A percentile compares a stretch with the other conserved stretches of the same genome.
Conservation (phyloP, 1,140 invertebrate genomes). For the Atta cephalotes region DNA sequence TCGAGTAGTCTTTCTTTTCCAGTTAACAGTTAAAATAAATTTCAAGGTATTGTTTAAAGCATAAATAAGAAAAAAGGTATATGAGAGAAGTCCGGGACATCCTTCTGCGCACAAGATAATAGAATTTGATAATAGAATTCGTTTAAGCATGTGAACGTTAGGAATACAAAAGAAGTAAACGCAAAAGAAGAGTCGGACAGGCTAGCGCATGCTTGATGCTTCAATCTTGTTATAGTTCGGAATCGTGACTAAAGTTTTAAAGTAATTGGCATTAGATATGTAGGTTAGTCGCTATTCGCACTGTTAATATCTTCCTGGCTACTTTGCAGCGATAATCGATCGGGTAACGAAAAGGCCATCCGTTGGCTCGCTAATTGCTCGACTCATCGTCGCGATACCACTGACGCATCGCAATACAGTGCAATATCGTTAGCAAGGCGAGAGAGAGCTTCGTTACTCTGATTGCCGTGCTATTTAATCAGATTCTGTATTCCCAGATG, state of each 20-base stretch:
- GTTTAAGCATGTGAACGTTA: constrained; percentile 8
- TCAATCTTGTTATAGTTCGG: constrained; percentile 5
- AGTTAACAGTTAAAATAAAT: background rate
- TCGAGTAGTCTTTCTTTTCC: background rate
- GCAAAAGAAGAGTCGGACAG: background rate
- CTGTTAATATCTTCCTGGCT: constrained; percentile 30
- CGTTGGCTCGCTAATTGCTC: constrained; percentile 30
- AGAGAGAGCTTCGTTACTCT: constrained; percentile 68
- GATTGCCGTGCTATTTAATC: constrained; percentile 66
- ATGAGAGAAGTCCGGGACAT: background rate
- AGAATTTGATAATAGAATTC: constrained; percentile 28
- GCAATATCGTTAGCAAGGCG: constrained; percentile 69
- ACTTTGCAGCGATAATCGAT: constrained; percentile 53
- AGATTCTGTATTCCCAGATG: constrained; percentile 47
- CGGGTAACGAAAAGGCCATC: constrained; percentile 62
- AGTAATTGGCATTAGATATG: constrained; percentile 34
- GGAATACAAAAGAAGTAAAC: constrained; percentile 8
- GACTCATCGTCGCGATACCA: constrained; percentile 41
- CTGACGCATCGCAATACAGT: constrained; percentile 46
- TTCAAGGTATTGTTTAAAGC: background rate
- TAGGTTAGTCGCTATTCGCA: constrained; percentile 20
- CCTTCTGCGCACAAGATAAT: background rate
- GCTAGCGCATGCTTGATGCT: background rate
- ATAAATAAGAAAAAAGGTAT: background rate
- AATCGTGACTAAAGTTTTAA: constrained; percentile 39